Evolutionary conservation across 1,140 invertebrate species (phyloP), one percentile per base, ranked within the genome.

Genomic region (Hyposmocoma kahamanoa): DNA sequence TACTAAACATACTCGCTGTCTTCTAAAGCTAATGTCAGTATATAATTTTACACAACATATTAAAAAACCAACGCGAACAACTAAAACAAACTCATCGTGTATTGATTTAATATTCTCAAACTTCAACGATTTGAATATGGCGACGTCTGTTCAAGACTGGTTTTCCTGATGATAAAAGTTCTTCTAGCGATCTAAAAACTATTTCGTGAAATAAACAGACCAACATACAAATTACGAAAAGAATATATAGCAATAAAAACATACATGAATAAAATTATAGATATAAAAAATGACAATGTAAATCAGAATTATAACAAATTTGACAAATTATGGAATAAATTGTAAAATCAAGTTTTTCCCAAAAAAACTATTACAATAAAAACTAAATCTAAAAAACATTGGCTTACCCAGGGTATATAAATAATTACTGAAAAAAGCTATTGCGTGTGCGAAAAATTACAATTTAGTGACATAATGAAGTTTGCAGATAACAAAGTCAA

Each of bases 41-140:
- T n/a, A n/a, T n/a, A n/a, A n/a, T n/a, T 42, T 21, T 22, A 21
- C 19, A 20, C 39, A 42, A 22, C 39, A 42, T n/a, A 42, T 42
- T 21, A 42, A 21, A 20, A 15, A 42, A 3, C 39, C 18, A 5
- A 42, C 39, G 9, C 39, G 39, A 3, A 9, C 4, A 10, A 9
- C 1, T 3, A 42, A 20, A 6, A n/a, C n/a, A n/a, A n/a, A n/a
- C n/a, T n/a, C n/a, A n/a, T n/a, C n/a, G n/a, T 42, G 39, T 15
- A 18, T 42, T 11, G 39, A 42, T 21, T 15, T 42, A 2, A 42
- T 42, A 42, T 42, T 42, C 22, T 21, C 39, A 20, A 42, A 42
- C 19, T 36, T 15, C 18, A 17, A 13, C 1, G 5, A 36, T 6
- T 17, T 17, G 8, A 17, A 15, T 8, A 36, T 15, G 8, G 15